A percentile compares a stretch with the other conserved stretches of the same genome.
Conservation (phyloP, 2,113 vertebrate genomes). For the Hymenochirus boettgeri region DNA sequence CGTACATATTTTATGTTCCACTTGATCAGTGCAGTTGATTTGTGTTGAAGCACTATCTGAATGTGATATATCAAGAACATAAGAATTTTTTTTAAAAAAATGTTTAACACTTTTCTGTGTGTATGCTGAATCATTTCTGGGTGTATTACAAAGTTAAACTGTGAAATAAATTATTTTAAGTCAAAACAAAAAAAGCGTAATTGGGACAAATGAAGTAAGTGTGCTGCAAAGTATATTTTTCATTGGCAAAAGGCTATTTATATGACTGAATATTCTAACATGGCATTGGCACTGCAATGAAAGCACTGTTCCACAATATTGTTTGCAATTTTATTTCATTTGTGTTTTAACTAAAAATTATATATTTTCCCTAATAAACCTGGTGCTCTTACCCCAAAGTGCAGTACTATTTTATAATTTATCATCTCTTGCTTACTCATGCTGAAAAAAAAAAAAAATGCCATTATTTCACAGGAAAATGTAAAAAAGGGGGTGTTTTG, state of each 20-base stretch:
- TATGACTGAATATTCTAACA: not conserved
- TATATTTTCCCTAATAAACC: constrained; percentile 33
- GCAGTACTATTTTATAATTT: constrained; percentile 1
- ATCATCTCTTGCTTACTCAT: constrained; percentile 8
- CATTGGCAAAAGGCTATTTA: constrained; percentile 16
- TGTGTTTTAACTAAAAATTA: constrained; percentile 22
- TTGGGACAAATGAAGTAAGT: not conserved
- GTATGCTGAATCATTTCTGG: not conserved
- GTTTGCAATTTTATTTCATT: constrained; percentile 4
- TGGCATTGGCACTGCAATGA: constrained; percentile 3
- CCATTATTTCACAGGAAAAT: no score
- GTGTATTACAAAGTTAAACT: constrained; percentile 6
- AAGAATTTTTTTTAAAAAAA: not conserved
- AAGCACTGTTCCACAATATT: constrained; percentile 11
- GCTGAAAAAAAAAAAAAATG: no score
- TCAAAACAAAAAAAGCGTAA: not conserved
- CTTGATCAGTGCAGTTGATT: not conserved
- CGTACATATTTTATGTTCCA: not conserved
- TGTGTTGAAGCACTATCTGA: not conserved
- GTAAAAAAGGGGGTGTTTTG: no score
- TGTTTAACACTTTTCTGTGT: not conserved
- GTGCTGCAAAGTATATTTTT: constrained; percentile 16
- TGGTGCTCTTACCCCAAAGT: constrained; percentile 20
- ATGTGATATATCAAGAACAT: not conserved
- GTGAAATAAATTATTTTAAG: constrained; percentile 5